Percentiles rank a stretch among this genome's conserved stretches.
Conservation (phyloP, 2,797 vertebrate species). For the Arctocebus calabarensis region DNA sequence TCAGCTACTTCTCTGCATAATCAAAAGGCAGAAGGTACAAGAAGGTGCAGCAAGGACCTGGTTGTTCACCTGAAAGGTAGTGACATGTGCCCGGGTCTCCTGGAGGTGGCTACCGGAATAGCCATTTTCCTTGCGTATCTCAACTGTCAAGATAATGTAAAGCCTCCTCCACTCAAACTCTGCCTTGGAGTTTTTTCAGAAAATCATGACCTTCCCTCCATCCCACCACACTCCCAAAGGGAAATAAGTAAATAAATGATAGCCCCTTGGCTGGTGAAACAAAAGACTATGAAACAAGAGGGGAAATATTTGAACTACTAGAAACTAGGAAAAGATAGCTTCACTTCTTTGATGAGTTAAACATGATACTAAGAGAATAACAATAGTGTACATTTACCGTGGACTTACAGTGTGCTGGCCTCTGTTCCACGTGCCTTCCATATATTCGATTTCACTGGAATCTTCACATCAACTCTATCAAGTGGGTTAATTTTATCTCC, state of each 20-base stretch:
- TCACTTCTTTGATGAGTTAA: not conserved
- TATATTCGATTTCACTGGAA: slow-evolving; percentile 27
- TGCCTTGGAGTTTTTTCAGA: not conserved
- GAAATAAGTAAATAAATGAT: slow-evolving; percentile 37
- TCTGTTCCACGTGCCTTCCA: not conserved
- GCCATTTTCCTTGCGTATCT: not conserved
- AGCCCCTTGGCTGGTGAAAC: not conserved
- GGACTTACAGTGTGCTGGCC: not conserved
- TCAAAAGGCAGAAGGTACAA: not conserved
- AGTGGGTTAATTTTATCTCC: not conserved
- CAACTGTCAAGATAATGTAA: not conserved
- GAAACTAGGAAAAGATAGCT: slow-evolving; percentile 4
- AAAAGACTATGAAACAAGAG: not conserved
- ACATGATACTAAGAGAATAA: not conserved
- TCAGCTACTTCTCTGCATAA: slow-evolving; percentile 86
- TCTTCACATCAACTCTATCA: not conserved
- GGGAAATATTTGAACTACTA: not conserved
- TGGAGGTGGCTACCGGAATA: not conserved
- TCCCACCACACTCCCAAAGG: not conserved
- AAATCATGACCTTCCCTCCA: not conserved
- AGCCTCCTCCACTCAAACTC: not conserved
- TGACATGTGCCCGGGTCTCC: not conserved
- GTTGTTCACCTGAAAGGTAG: not conserved
- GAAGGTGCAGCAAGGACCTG: not conserved
- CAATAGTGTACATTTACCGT: not conserved